These are phyloP conservation scores for Xiphophorus birchmanni DNA, from an alignment of 2,797 vertebrate species.

Conservation along the genomic window DNA sequence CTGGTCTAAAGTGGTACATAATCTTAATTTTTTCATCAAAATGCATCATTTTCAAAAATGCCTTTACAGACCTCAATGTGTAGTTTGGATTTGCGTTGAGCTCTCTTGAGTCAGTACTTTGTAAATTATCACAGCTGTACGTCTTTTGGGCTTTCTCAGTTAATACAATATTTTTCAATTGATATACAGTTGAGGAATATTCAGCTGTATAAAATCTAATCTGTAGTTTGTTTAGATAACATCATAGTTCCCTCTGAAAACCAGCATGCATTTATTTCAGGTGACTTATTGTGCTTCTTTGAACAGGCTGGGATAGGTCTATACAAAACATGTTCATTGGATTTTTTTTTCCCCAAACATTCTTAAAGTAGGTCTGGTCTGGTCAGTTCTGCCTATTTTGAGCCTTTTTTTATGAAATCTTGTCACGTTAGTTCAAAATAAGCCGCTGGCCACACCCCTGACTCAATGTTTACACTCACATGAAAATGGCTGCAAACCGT, in stretches of 20 bases:
- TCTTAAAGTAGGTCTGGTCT: too few species aligned
- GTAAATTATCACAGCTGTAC: not conserved
- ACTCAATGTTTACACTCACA: too few species aligned
- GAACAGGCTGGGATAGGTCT: too few species aligned
- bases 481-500: too few species aligned
- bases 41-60: not conserved
- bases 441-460: too few species aligned
- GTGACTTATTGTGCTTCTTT: too few species aligned
- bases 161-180: not conserved
- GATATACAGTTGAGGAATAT: too few species aligned
- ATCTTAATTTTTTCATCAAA: not conserved
- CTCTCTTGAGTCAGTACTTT: not conserved
- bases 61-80: not conserved
- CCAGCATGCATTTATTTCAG: not conserved
- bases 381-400: too few species aligned
- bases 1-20: not conserved
- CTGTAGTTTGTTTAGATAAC: not conserved
- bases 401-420: too few species aligned
- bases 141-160: not conserved
- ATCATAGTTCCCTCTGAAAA: not conserved
- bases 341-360: too few species aligned
- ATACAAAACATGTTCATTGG: too few species aligned
- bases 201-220: not conserved
- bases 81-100: not conserved
- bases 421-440: too few species aligned